Conservation (phyloP, 2,113 vertebrate species). For the Megalops atlanticus region DNA sequence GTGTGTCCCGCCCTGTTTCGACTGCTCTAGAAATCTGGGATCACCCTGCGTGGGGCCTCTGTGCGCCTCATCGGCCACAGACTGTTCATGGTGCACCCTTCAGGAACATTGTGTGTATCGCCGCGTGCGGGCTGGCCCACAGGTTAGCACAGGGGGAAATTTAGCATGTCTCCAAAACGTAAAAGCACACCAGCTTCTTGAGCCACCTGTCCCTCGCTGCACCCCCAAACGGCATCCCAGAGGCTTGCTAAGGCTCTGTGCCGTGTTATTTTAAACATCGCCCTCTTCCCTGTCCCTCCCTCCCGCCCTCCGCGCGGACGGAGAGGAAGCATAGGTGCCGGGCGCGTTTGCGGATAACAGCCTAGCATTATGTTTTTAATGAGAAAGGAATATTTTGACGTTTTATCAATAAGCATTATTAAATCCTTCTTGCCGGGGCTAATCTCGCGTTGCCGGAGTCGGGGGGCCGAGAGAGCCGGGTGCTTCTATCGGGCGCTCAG, state of each 20-base stretch:
- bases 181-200: too few species aligned
- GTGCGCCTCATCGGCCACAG: too few species aligned
- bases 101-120: too few species aligned
- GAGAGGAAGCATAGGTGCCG: not conserved
- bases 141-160: too few species aligned
- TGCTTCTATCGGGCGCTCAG: slow-evolving; percentile 64
- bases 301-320: not conserved
- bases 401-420: slow-evolving; percentile 83
- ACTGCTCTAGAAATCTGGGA: too few species aligned
- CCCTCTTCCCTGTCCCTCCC: not conserved
- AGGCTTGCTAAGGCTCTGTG: not conserved
- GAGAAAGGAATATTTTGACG: slow-evolving; percentile 77
- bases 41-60: too few species aligned
- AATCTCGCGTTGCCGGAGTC: slow-evolving; percentile 64
- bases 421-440: slow-evolving; percentile 78
- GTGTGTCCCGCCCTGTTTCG: too few species aligned
- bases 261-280: not conserved
- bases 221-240: too few species aligned
- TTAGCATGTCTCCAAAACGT: too few species aligned
- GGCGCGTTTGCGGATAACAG: slow-evolving; percentile 38
- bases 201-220: too few species aligned
- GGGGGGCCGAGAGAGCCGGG: slow-evolving; percentile 60
- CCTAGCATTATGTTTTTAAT: slow-evolving; percentile 57
- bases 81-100: too few species aligned
- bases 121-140: too few species aligned